Conservation (phyloP, 2,113 vertebrate genomes). For the Neolamprologus cancellatus region DNA sequence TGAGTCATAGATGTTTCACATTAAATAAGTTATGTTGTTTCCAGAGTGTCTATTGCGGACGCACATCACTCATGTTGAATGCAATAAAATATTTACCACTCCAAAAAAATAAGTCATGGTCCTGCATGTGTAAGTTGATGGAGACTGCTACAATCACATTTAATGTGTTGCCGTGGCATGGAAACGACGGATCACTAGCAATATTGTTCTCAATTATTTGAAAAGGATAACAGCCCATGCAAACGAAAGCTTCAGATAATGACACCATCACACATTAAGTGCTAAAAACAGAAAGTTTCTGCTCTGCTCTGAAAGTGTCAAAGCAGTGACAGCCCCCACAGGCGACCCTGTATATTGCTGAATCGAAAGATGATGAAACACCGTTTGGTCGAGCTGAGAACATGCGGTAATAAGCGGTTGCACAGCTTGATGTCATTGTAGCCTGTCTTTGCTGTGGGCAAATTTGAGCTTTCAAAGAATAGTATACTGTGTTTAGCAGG, state of each 20-base stretch:
- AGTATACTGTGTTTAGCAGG: neutral
- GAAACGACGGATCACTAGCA: conserved; percentile 16
- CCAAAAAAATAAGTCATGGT: conserved; percentile 8
- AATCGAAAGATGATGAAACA: conserved; percentile 2
- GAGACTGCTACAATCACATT: neutral
- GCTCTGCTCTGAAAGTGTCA: neutral
- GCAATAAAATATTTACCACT: neutral
- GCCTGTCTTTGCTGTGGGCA: conserved; percentile 1
- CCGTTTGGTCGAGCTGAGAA: neutral
- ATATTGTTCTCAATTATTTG: neutral
- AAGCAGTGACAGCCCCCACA: conserved; percentile 2
- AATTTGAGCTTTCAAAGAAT: neutral
- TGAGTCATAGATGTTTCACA: neutral
- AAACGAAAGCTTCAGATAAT: conserved; percentile 12
- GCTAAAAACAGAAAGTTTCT: neutral
- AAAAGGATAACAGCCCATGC: conserved; percentile 5
- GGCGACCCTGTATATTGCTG: neutral
- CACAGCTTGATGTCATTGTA: neutral
- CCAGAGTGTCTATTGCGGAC: neutral
- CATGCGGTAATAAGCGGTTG: conserved; percentile 4
- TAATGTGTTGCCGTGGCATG: conserved; percentile 25
- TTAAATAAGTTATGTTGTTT: neutral
- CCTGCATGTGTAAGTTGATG: conserved; percentile 6
- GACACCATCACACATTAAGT: conserved; percentile 20
- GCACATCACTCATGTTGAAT: neutral